These are phyloP conservation scores for Nasua narica DNA, from an alignment of 2,797 vertebrate species.

Conservation along the genomic window DNA sequence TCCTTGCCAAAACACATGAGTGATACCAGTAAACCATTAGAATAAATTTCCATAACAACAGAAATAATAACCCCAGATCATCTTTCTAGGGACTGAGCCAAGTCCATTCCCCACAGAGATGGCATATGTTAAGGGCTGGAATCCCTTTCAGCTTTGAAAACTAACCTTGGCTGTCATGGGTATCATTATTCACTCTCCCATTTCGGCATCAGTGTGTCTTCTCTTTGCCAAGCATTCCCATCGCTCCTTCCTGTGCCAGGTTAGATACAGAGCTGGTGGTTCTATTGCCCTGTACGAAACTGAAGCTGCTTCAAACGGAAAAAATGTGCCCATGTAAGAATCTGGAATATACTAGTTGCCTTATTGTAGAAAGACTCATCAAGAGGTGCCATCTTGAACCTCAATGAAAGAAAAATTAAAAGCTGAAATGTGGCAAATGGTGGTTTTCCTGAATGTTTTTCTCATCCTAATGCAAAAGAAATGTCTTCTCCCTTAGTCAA, in stretches of 20 bases:
- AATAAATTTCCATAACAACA: slow-evolving; percentile 57
- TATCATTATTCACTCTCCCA: slow-evolving; percentile 7
- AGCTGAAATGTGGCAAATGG: neutral
- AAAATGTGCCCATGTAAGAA: slow-evolving; percentile 5
- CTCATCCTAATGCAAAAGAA: neutral
- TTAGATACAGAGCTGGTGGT: neutral
- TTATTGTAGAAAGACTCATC: slow-evolving; percentile 10
- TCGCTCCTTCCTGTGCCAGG: neutral
- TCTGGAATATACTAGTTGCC: neutral
- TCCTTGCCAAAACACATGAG: neutral
- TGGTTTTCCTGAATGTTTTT: neutral
- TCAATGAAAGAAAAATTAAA: neutral
- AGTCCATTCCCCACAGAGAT: slow-evolving; percentile 22
- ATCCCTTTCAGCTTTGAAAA: slow-evolving; percentile 37
- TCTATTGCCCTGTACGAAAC: neutral
- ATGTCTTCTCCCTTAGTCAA: neutral
- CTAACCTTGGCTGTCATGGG: slow-evolving; percentile 17
- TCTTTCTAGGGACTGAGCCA: slow-evolving; percentile 38
- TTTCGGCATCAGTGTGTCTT: neutral
- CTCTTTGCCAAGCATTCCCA: slow-evolving; percentile 9
- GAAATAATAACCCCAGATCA: slow-evolving; percentile 52
- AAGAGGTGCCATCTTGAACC: neutral
- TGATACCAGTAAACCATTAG: slow-evolving; percentile 5
- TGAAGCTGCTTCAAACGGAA: slow-evolving; percentile 25
- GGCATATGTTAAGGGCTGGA: slow-evolving; percentile 15